Conservation (phyloP, 2,797 vertebrate species). For the Siniperca obscura region DNA sequence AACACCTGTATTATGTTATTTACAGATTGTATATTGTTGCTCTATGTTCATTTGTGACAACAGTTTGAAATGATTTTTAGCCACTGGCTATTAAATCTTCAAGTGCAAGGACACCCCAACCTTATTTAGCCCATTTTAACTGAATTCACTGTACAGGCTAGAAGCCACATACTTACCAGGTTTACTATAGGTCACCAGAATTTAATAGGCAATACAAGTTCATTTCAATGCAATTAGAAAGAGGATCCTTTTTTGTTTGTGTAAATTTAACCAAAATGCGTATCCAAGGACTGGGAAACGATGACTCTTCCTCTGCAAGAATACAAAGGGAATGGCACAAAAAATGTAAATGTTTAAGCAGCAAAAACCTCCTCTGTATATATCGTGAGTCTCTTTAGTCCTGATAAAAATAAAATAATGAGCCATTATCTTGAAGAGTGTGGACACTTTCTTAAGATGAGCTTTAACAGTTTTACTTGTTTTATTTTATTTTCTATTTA, state of each 20-base stretch:
- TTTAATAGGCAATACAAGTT: not conserved
- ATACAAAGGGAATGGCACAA: not conserved
- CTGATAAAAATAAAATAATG: not conserved
- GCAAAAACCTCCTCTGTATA: not conserved
- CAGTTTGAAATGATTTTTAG: not conserved
- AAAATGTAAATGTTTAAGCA: not conserved
- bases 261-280: not conserved
- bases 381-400: not conserved
- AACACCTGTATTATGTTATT: no score
- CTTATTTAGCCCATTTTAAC: not conserved
- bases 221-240: not conserved
- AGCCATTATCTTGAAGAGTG: not conserved
- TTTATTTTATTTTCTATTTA: no score
- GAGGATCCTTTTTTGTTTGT: not conserved
- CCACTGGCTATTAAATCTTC: not conserved
- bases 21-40: not conserved
- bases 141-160: not conserved
- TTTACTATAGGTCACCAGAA: not conserved
- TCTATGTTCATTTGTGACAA: not conserved
- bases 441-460: not conserved
- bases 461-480: not conserved
- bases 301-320: not conserved
- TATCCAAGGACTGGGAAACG: not conserved
- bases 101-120: not conserved
- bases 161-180: not conserved